These are phyloP conservation scores for Alligator sinensis DNA, from an alignment of 2,113 vertebrate species.

Conservation along the genomic window DNA sequence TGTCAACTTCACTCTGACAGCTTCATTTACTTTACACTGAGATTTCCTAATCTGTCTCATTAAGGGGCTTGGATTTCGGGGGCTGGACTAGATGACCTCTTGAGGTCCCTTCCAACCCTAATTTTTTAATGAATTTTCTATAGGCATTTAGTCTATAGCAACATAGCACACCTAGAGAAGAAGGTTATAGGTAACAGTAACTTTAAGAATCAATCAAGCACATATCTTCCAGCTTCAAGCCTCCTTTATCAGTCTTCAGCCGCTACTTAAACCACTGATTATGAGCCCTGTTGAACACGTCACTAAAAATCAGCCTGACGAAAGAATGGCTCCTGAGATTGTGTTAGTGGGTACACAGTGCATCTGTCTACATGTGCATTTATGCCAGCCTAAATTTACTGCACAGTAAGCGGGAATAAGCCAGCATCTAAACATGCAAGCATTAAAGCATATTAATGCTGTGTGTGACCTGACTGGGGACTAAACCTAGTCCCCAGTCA, in stretches of 20 bases:
- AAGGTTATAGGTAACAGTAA: neutral
- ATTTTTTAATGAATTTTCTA: too few relatives aligned
- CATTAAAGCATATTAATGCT: too few relatives aligned
- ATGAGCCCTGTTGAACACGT: neutral
- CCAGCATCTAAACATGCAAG: too few relatives aligned
- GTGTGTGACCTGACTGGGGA: too few relatives aligned
- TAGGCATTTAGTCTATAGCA: neutral
- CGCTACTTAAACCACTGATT: neutral
- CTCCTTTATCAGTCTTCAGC: neutral
- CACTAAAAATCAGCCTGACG: neutral
- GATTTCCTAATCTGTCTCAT: neutral
- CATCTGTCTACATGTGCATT: too few relatives aligned
- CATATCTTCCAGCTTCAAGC: neutral
- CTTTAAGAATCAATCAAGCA: neutral
- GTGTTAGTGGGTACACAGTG: too few relatives aligned
- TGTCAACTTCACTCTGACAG: neutral
- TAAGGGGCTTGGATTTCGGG: neutral
- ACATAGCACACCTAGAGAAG: neutral
- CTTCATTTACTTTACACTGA: conserved; percentile 4
- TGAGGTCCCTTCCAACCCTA: too few relatives aligned
- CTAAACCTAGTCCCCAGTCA: too few relatives aligned
- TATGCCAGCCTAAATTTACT: too few relatives aligned
- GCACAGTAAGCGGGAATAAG: too few relatives aligned
- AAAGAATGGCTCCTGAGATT: neutral
- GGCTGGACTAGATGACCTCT: too few relatives aligned